These are phyloP conservation scores for Brachionus plicatilis DNA, from an alignment of 1,140 invertebrate genomes.

Conservation along the genomic window DNA sequence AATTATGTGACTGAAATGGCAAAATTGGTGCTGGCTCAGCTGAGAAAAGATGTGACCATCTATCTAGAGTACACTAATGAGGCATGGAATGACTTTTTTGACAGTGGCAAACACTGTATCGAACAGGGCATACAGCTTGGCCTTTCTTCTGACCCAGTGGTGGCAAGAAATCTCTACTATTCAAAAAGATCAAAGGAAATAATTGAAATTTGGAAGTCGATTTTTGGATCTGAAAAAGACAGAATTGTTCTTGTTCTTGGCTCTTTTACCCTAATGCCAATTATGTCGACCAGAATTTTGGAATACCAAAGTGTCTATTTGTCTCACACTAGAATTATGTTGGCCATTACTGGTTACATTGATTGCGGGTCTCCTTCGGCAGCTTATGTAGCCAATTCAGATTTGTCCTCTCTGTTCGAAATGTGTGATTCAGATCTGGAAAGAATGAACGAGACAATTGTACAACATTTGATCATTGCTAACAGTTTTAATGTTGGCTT, in stretches of 20 bases:
- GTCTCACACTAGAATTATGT: slow-evolving; percentile 4
- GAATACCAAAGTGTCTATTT: slow-evolving; percentile 43
- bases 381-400: slow-evolving; percentile 42
- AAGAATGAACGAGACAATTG: neutral
- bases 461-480: neutral
- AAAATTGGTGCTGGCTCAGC: slow-evolving; percentile 15
- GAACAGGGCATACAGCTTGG: slow-evolving; percentile 43
- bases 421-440: neutral
- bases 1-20: slow-evolving; percentile 44
- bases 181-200: slow-evolving; percentile 45
- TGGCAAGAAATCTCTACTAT: slow-evolving; percentile 45
- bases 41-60: slow-evolving; percentile 40
- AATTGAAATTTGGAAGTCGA: slow-evolving; percentile 44
- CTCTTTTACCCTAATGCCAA: slow-evolving; percentile 46
- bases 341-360: slow-evolving; percentile 47
- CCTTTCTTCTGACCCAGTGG: slow-evolving; percentile 42
- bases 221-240: slow-evolving; percentile 39
- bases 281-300: slow-evolving; percentile 44
- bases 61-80: slow-evolving; percentile 48
- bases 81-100: slow-evolving; percentile 47
- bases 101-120: slow-evolving; percentile 43
- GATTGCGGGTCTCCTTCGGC: slow-evolving; percentile 43
- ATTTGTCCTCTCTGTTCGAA: neutral
- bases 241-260: slow-evolving; percentile 44
- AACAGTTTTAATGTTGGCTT: neutral